Evolutionary conservation across 2,113 vertebrate species (phyloP).

Genomic region (Macrotis lagotis): DNA sequence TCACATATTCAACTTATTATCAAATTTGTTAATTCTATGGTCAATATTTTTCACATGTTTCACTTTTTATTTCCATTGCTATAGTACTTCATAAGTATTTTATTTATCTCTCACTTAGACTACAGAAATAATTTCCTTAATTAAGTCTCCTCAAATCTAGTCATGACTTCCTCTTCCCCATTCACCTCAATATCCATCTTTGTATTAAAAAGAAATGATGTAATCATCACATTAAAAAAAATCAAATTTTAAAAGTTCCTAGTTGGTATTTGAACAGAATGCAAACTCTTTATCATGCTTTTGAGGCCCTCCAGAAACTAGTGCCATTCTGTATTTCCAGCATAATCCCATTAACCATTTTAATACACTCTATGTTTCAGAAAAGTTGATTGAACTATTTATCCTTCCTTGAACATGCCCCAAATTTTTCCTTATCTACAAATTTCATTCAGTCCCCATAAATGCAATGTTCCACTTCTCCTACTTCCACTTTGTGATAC

Average conservation of each 20-base stretch:
- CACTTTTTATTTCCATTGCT: background rate
- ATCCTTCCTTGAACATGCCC: background rate
- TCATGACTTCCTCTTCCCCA: background rate
- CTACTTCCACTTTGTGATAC: background rate
- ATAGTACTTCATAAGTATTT: background rate
- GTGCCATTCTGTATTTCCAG: background rate
- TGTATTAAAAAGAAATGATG: background rate
- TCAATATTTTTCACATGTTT: background rate
- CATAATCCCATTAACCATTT: background rate
- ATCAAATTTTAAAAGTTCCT: background rate
- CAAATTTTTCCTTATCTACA: background rate
- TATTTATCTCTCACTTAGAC: background rate
- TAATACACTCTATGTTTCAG: background rate
- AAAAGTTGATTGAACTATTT: background rate
- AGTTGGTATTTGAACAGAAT: background rate
- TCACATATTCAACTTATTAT: background rate
- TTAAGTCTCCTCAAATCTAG: background rate
- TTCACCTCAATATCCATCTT: background rate
- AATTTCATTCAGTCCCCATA: background rate
- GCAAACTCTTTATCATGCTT: background rate
- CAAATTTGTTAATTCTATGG: background rate
- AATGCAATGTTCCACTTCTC: background rate
- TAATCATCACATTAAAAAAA: no score
- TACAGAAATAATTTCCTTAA: background rate
- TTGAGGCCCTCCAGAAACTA: background rate